Percentiles rank a stretch among this genome's conserved stretches.
Evolutionary conservation across 2,797 vertebrate genomes (phyloP).

Genomic region (Pseudochirops corinnae): DNA sequence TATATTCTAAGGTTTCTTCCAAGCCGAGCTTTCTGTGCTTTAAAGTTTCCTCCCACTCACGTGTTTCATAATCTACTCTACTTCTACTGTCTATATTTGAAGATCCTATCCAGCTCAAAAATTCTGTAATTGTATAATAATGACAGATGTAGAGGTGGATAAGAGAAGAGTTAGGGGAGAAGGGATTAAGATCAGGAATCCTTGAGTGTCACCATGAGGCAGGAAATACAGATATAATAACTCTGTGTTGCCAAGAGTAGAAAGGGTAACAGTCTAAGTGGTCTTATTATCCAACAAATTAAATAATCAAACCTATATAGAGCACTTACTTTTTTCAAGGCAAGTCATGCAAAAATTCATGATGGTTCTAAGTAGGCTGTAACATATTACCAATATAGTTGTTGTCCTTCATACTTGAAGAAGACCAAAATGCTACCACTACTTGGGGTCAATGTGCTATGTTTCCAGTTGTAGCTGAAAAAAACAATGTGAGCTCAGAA

Average conservation of each 20-base stretch:
- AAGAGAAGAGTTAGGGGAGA: not conserved
- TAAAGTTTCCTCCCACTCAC: not conserved
- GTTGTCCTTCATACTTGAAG: not conserved
- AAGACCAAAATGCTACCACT: not conserved
- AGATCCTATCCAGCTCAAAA: not conserved
- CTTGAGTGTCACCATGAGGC: not conserved
- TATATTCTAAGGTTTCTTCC: not conserved
- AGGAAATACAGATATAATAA: not conserved
- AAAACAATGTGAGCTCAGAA: not conserved
- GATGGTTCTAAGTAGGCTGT: not conserved
- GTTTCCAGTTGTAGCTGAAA: not conserved
- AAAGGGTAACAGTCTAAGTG: not conserved
- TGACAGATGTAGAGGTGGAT: not conserved
- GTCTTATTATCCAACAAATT: not conserved
- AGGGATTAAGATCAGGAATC: not conserved
- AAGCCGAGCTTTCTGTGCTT: not conserved
- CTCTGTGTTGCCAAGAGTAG: not conserved
- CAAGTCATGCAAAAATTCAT: not conserved
- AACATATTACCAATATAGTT: not conserved
- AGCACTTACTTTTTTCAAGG: not conserved
- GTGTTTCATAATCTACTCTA: not conserved
- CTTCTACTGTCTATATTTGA: not conserved
- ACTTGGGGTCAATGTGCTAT: not conserved
- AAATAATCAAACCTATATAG: not conserved
- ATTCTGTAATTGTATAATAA: not conserved